These are phyloP conservation scores for Boloria selene DNA, from an alignment of 2,888 invertebrate species.

Conservation along the genomic window DNA sequence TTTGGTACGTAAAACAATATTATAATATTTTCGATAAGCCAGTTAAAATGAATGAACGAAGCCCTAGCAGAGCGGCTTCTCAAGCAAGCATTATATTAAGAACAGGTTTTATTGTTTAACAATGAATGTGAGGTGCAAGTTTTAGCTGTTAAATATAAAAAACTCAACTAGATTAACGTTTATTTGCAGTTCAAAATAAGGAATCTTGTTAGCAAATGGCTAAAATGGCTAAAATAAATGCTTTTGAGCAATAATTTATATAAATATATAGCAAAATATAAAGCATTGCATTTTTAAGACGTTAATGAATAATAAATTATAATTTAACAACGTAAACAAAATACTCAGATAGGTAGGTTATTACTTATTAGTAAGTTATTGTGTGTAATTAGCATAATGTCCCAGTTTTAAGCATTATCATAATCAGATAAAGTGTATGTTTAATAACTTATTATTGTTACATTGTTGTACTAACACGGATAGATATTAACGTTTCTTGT, in stretches of 20 bases:
- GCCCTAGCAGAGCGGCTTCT: conserved; percentile 27
- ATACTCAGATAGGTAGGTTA: background rate
- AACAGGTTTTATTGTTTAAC: conserved; percentile 31
- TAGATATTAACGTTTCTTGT: no score
- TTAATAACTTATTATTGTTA: background rate
- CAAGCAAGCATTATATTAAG: conserved; percentile 22
- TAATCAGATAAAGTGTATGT: conserved; percentile 18
- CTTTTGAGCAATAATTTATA: background rate
- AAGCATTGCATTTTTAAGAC: conserved; percentile 17
- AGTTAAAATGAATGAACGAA: conserved; percentile 19
- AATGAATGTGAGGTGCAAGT: conserved; percentile 17
- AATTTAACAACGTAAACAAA: conserved; percentile 29
- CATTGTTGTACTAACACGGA: no score
- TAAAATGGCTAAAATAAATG: background rate
- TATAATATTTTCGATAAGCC: no score
- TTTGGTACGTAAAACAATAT: no score
- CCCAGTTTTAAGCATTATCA: conserved; percentile 23
- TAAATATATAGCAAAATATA: conserved; percentile 9
- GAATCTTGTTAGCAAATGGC: conserved; percentile 8
- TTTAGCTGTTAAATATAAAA: conserved; percentile 15
- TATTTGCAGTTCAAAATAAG: background rate
- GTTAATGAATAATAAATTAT: no score
- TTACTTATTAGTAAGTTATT: conserved; percentile 18
- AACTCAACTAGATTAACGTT: background rate
- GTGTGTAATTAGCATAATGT: conserved; percentile 26